phyloP scores from a whole-genome alignment of 2,888 invertebrate genomes.

The Ptycholaimellus sp. region DNA sequence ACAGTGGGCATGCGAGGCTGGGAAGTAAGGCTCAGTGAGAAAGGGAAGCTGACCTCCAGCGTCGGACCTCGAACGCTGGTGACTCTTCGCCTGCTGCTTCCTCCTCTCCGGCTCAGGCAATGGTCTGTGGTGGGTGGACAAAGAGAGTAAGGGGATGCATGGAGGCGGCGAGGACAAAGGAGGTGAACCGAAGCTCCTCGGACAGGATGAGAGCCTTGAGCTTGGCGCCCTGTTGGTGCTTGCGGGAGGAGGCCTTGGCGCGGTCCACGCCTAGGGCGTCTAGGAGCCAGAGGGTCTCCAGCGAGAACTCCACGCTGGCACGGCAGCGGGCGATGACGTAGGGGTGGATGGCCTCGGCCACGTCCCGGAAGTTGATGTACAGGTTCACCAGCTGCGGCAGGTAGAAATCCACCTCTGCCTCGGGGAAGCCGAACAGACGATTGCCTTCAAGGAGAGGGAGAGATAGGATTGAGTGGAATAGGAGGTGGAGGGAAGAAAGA shows the following conservation, averaged over 20 bases:
- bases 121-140: too few species aligned
- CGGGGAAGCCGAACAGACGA: slow-evolving; percentile 77
- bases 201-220: slow-evolving; percentile 47
- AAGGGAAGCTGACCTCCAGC: too few species aligned
- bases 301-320: slow-evolving; percentile 74
- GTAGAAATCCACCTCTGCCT: slow-evolving; percentile 81
- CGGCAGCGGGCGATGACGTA: slow-evolving; percentile 59
- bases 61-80: slow-evolving; percentile 48
- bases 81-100: slow-evolving; percentile 42
- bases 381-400: slow-evolving; percentile 88
- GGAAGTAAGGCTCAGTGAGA: too few species aligned
- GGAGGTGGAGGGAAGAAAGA: too few species aligned
- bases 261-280: slow-evolving; percentile 68
- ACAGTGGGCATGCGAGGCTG: too few species aligned
- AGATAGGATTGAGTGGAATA: too few species aligned
- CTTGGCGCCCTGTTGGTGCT: slow-evolving; percentile 49
- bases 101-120: neutral
- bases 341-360: slow-evolving; percentile 71
- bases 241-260: slow-evolving; percentile 40
- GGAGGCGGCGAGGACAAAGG: neutral
- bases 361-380: slow-evolving; percentile 91
- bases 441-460: slow-evolving; percentile 40
- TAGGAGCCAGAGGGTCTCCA: slow-evolving; percentile 81
- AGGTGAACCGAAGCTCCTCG: slow-evolving; percentile 36
- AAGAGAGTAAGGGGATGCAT: neutral